Evolutionary conservation across 2,113 vertebrate species (phyloP).

Genomic region (Melanerpes formicivorus): DNA sequence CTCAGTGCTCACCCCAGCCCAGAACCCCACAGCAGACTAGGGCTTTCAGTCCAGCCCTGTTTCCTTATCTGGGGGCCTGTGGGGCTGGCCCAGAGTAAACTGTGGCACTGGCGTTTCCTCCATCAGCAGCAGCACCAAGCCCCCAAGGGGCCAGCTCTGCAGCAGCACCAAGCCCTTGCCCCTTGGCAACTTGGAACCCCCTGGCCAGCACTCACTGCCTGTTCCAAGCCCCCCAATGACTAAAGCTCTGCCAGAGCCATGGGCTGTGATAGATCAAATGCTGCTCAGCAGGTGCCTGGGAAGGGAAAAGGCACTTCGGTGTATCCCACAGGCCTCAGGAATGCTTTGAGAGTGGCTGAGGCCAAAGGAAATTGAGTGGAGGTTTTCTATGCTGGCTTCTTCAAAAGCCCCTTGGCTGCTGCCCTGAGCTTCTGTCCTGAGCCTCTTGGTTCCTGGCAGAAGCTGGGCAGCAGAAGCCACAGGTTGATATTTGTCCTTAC

Average conservation of each 20-base stretch:
- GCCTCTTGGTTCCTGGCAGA: not conserved
- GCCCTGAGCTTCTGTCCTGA: not conserved
- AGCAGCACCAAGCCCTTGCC: not conserved
- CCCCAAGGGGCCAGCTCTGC: no score
- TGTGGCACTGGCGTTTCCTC: no score
- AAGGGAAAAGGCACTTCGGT: slow-evolving; percentile 43
- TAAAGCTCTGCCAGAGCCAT: not conserved
- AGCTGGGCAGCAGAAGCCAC: not conserved
- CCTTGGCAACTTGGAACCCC: not conserved
- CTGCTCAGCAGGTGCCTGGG: not conserved
- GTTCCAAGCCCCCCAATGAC: not conserved
- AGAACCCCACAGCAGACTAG: not conserved
- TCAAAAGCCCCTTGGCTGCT: not conserved
- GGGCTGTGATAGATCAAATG: not conserved
- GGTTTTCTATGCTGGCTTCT: not conserved
- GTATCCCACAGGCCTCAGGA: not conserved
- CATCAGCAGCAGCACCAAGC: not conserved
- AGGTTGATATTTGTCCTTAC: not conserved
- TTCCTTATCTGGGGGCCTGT: not conserved
- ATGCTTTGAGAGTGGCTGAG: not conserved
- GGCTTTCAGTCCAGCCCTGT: not conserved
- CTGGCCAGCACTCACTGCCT: rapidly evolving
- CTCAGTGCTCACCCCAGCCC: rapidly evolving
- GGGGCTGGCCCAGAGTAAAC: not conserved
- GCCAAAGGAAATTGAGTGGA: not conserved